These are phyloP conservation scores for Lophochroa leadbeateri DNA, from an alignment of 2,113 vertebrate species.

Conservation along the genomic window DNA sequence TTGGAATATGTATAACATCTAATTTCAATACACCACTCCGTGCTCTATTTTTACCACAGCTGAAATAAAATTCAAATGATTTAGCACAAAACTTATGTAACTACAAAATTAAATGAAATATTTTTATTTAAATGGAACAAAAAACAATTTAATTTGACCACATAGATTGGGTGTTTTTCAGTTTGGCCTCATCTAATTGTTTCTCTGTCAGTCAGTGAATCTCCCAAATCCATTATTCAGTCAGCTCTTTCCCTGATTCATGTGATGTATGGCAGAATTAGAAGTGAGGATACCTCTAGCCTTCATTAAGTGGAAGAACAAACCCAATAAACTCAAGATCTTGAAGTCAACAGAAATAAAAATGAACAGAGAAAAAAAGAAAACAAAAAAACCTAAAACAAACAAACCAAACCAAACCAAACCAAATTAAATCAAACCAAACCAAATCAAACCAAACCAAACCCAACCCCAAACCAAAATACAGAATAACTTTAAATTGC, in stretches of 20 bases:
- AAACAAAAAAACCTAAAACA: neutral
- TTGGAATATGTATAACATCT: neutral
- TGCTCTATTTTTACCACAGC: neutral
- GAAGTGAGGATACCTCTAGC: neutral
- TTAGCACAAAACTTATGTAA: neutral
- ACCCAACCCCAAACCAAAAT: neutral
- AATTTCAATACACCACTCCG: neutral
- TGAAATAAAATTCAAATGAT: neutral
- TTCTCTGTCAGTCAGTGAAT: neutral
- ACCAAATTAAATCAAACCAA: neutral
- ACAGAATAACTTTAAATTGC: neutral
- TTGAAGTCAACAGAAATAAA: neutral
- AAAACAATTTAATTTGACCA: neutral
- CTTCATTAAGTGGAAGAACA: neutral
- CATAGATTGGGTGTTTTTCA: neutral
- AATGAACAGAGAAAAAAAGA: neutral
- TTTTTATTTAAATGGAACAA: neutral
- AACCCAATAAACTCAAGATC: neutral
- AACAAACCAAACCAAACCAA: rapidly evolving
- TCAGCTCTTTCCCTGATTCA: neutral
- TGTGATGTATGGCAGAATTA: neutral
- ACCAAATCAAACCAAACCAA: neutral
- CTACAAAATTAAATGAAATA: neutral
- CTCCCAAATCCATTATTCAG: neutral
- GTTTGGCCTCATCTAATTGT: neutral